Percentiles rank a stretch among this genome's conserved stretches.
Evolutionary conservation across 2,113 vertebrate genomes (phyloP).

Genomic region (Vombatus ursinus): DNA sequence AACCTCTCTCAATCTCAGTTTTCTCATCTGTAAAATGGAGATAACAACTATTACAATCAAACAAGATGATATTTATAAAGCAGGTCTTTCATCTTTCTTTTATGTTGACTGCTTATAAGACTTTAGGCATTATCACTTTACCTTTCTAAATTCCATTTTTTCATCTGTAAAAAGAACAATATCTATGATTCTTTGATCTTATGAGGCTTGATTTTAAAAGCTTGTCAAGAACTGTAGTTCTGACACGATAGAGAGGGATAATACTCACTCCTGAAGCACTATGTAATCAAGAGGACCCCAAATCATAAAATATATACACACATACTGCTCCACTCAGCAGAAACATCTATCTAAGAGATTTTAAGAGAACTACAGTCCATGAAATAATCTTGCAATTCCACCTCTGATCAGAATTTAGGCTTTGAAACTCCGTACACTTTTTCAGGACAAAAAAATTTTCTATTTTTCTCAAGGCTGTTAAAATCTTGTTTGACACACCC

Average conservation of each 20-base stretch:
- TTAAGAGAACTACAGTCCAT: slow-evolving; percentile 31
- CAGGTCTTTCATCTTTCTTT: not conserved
- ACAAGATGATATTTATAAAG: not conserved
- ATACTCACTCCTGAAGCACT: not conserved
- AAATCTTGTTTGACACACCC: not conserved
- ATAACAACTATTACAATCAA: not conserved
- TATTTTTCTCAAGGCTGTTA: not conserved
- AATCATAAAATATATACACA: not conserved
- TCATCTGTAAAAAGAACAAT: not conserved
- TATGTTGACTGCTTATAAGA: not conserved
- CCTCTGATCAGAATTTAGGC: not conserved
- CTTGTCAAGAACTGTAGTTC: not conserved
- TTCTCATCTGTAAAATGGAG: not conserved
- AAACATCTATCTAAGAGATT: slow-evolving; percentile 9
- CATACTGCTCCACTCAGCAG: not conserved
- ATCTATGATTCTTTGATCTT: not conserved
- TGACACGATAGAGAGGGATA: not conserved
- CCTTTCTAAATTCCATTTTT: not conserved
- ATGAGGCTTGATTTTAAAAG: not conserved
- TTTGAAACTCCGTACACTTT: not conserved
- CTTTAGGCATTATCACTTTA: not conserved
- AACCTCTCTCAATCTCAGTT: not conserved
- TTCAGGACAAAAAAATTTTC: not conserved
- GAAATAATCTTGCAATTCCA: slow-evolving; percentile 13
- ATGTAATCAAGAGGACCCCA: not conserved